Evolutionary conservation across 2,113 vertebrate species (phyloP).

Genomic region (Heterotilapia buettikoferi): DNA sequence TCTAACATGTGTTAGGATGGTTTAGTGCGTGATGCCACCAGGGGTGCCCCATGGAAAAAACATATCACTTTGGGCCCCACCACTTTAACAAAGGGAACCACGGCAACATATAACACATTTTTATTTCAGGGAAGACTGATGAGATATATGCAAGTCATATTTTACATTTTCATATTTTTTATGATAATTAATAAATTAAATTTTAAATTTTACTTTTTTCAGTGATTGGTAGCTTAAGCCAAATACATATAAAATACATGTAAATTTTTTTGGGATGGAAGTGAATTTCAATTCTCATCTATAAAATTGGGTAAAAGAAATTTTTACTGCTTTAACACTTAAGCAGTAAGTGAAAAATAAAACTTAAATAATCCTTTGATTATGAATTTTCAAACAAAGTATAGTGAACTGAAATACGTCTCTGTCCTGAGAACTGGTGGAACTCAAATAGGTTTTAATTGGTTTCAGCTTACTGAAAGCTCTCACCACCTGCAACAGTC

Average conservation of each 20-base stretch:
- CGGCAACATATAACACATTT: not conserved
- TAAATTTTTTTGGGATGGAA: accelerated
- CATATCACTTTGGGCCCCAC: not conserved
- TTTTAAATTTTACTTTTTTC: accelerated
- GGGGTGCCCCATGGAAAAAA: accelerated
- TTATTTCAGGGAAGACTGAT: not conserved
- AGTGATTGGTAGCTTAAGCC: accelerated
- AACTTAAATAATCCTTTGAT: not conserved
- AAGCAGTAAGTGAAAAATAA: not conserved
- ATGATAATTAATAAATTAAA: not conserved
- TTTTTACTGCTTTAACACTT: not conserved
- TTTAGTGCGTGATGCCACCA: not conserved
- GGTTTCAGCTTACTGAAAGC: not conserved
- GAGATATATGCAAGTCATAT: not conserved
- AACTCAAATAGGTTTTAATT: not conserved
- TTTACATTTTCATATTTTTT: not conserved
- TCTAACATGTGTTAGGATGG: not conserved
- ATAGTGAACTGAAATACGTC: accelerated
- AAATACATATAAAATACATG: not conserved
- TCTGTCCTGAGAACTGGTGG: accelerated
- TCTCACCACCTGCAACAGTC: not conserved
- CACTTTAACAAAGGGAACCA: not conserved
- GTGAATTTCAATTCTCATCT: not conserved
- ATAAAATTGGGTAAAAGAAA: accelerated
- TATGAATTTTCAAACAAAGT: not conserved